Evolutionary conservation across 2,888 invertebrate genomes (phyloP), one percentile per base, ranked within the genome.

Genomic region (Chirona hameri): DNA sequence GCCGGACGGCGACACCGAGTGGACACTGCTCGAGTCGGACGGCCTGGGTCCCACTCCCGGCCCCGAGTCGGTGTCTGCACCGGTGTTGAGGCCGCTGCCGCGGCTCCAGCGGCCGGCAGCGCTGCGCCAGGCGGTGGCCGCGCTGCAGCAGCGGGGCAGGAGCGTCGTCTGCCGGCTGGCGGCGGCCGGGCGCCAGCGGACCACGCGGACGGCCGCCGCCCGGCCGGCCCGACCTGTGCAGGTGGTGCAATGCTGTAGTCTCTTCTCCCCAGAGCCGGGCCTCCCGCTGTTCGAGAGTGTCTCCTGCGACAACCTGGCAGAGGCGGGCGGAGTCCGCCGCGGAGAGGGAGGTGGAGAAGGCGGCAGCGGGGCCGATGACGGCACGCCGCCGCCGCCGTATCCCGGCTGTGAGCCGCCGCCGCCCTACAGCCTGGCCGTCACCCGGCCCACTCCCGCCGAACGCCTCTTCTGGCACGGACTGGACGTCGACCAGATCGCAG

Each of bases 271-370:
- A 14, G 72, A 72, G 72, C 4, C 31, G 12, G 72, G 21, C 18
- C 72, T 72, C 18, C 72, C 72, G 31, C 72, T 72, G 31, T 72
- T 72, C 72, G 39, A 39, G 72, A 72, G 72, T 31, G 72, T 72
- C 72, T 72, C 72, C 31, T 72, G 72, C 72, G 72, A 72, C 39
- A 39, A 39, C 31, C 39, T 39, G 72, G 31, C 72, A 3, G 72
- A 12, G 18, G 72, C 31, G 27, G 69, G 12, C 69, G 29, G 2
- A 10, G 27, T 14, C 69, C 10, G 12, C 69, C 9, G 69, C 27
- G 14, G 24, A 18, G 21, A 2, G 1, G 60, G 24, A 24, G n/a
- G 60, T 9, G 10, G 24, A 21, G 24, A 24, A 21, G 5, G n/a
- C 60, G 10, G 24, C 24, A 60, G 24, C 24, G 60, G 3, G 5